Evolutionary conservation across 2,113 vertebrate genomes (phyloP).

Genomic region (Trichechus manatus): DNA sequence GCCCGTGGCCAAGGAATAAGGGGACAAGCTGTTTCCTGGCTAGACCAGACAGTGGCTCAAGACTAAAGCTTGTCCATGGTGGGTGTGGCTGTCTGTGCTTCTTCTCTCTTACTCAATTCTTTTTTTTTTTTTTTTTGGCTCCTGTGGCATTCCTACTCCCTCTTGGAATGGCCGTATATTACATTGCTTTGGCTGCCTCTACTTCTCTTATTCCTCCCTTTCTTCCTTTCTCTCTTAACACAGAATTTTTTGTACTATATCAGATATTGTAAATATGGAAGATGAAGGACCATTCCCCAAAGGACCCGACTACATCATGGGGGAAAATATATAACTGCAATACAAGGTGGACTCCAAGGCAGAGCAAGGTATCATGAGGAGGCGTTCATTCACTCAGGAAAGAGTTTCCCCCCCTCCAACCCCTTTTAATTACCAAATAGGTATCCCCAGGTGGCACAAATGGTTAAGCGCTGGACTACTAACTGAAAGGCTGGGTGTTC

Average conservation of each 20-base stretch:
- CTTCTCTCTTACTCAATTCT: neutral
- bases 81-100: neutral
- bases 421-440: neutral
- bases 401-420: no score
- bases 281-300: neutral
- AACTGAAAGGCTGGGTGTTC: neutral
- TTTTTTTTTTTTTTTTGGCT: neutral
- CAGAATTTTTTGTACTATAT: neutral
- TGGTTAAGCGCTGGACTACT: neutral
- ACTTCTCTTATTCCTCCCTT: neutral
- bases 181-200: neutral
- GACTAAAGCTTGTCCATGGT: neutral
- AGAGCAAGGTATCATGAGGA: neutral
- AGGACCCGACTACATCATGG: neutral
- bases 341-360: neutral
- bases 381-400: neutral
- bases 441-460: neutral
- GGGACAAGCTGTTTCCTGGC: neutral
- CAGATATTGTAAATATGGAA: neutral
- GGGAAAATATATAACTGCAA: neutral
- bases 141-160: neutral
- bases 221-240: neutral
- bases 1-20: rapidly evolving
- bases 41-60: neutral
- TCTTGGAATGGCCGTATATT: neutral